Conservation (phyloP, 2,113 vertebrate species). For the Diadophis punctatus region DNA sequence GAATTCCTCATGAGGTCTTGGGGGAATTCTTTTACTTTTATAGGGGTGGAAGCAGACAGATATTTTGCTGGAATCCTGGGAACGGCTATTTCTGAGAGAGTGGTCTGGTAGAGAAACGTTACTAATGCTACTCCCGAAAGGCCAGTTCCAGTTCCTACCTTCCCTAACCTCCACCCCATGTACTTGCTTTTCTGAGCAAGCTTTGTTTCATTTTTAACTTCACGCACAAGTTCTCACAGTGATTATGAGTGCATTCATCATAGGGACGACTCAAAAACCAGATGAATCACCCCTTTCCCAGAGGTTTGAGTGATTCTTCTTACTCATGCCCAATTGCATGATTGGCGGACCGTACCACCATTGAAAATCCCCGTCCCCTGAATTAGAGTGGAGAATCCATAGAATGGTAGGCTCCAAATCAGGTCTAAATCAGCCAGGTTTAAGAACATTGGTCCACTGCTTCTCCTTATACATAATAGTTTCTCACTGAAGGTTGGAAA, state of each 20-base stretch:
- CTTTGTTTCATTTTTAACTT: conserved; percentile 23
- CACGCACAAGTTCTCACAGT: background rate
- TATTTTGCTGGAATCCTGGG: conserved; percentile 15
- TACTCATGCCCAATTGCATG: background rate
- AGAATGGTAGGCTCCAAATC: background rate
- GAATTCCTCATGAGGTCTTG: conserved; percentile 27
- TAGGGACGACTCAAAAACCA: background rate
- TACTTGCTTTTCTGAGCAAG: conserved; percentile 1
- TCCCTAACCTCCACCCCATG: background rate
- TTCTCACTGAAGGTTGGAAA: background rate
- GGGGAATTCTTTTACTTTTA: background rate
- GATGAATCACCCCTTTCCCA: background rate
- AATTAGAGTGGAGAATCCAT: background rate
- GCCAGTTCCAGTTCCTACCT: background rate
- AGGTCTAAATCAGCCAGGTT: background rate
- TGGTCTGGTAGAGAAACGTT: background rate
- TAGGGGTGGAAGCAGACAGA: background rate
- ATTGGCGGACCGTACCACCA: background rate
- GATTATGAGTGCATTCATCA: background rate
- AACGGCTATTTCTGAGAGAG: background rate
- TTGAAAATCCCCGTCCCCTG: background rate
- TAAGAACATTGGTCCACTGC: background rate
- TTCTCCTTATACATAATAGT: background rate
- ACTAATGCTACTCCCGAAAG: background rate
- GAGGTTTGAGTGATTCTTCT: background rate